Conservation (phyloP, 2,113 vertebrate species). For the Ovis aries region DNA sequence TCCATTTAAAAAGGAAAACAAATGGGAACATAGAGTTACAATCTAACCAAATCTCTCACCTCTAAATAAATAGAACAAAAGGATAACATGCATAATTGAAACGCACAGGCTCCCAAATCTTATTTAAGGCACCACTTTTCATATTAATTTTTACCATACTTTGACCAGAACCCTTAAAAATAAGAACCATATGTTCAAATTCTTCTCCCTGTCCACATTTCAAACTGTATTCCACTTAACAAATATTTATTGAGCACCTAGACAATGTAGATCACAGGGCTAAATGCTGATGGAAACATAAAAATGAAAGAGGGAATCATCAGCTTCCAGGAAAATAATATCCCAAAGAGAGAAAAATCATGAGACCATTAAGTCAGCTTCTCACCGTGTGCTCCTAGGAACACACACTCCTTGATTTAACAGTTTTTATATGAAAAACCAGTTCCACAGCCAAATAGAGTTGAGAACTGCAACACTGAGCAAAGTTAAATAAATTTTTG, state of each 20-base stretch:
- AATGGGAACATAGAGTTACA: not conserved
- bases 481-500: not conserved
- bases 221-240: not conserved
- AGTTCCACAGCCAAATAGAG: not conserved
- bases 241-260: not conserved
- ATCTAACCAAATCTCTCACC: not conserved
- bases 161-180: not conserved
- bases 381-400: not conserved
- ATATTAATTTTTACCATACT: not conserved
- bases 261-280: not conserved
- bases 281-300: not conserved
- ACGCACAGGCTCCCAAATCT: not conserved
- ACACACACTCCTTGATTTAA: not conserved
- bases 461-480: not conserved
- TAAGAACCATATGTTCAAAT: not conserved
- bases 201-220: not conserved
- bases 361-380: not conserved
- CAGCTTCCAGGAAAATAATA: not conserved
- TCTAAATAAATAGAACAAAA: not conserved
- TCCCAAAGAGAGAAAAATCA: not conserved
- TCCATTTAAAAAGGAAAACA: not conserved
- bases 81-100: not conserved
- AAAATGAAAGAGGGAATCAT: not conserved
- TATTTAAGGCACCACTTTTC: not conserved
- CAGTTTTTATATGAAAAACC: not conserved